A percentile compares a stretch with the other conserved stretches of the same genome.
phyloP scores from a whole-genome alignment of 2,888 invertebrate species.

The Syrphus vitripennis region DNA sequence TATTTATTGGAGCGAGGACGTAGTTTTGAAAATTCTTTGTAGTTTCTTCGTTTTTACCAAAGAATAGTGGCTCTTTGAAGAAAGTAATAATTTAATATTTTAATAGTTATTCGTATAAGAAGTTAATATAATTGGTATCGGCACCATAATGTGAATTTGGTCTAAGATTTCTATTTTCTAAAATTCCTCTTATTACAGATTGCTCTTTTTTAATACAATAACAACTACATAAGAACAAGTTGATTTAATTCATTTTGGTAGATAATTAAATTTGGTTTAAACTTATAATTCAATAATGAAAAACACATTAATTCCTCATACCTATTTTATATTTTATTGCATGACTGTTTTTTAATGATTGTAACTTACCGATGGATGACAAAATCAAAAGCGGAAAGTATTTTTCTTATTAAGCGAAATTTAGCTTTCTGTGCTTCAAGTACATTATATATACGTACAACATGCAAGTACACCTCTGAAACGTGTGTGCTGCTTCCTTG shows the following conservation, averaged over 20 bases:
- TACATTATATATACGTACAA: conserved; percentile 28
- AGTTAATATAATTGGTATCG: too few relatives aligned
- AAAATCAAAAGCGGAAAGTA: conserved; percentile 60
- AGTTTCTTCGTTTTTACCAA: too few relatives aligned
- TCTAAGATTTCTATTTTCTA: too few relatives aligned
- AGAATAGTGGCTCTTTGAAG: too few relatives aligned
- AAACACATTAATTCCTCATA: neutral
- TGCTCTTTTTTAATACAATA: too few relatives aligned
- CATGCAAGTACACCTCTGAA: neutral
- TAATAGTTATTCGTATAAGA: too few relatives aligned
- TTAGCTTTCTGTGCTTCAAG: conserved; percentile 42
- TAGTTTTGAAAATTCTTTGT: too few relatives aligned
- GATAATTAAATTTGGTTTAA: neutral
- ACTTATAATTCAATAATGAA: conserved; percentile 15
- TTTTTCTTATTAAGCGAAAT: conserved; percentile 43
- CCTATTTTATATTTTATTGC: conserved; percentile 13
- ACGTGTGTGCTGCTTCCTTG: conserved; percentile 43
- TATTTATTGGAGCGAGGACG: too few relatives aligned
- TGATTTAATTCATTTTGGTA: neutral
- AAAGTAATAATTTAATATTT: too few relatives aligned
- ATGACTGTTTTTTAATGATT: conserved; percentile 56
- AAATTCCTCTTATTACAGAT: too few relatives aligned
- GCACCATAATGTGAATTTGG: too few relatives aligned
- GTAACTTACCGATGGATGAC: conserved; percentile 63
- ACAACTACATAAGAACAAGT: too few relatives aligned